Percentiles rank a stretch among this genome's conserved stretches.
phyloP scores from a whole-genome alignment of 2,888 invertebrate species.

The Drosophila multiciliata region DNA sequence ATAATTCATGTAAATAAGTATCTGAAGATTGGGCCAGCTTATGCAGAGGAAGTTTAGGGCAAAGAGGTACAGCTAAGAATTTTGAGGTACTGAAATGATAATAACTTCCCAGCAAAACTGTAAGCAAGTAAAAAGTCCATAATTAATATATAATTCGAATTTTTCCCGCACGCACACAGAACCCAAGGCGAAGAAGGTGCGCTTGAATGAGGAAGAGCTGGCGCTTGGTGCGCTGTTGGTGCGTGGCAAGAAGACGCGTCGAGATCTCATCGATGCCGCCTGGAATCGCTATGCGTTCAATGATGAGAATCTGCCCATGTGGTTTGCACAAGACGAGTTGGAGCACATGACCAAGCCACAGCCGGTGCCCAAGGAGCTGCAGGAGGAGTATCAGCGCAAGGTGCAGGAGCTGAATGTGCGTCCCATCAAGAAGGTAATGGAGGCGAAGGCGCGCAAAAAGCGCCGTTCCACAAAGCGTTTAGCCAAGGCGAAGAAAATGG shows the following conservation, averaged over 20 bases:
- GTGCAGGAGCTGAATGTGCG: conserved; percentile 95
- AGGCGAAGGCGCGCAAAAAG: conserved; percentile 99
- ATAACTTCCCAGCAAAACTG: neutral
- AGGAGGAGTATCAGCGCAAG: conserved; percentile 93
- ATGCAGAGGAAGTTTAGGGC: neutral
- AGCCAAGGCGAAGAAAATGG: conserved; percentile 97
- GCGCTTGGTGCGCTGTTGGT: conserved; percentile 97
- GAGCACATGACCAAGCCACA: conserved; percentile 93
- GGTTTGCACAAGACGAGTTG: conserved; percentile 98
- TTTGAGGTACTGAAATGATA: neutral
- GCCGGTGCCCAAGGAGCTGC: conserved; percentile 93
- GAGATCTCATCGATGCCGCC: conserved; percentile 95
- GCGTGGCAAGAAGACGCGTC: conserved; percentile 94
- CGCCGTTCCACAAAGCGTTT: conserved; percentile 93
- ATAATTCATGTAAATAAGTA: neutral
- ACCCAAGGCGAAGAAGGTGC: conserved; percentile 86
- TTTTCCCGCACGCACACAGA: conserved; percentile 30
- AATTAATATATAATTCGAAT: neutral
- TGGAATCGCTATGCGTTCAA: conserved; percentile 98
- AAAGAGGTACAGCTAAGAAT: neutral
- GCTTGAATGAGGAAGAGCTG: conserved; percentile 93
- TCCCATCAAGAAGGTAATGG: conserved; percentile 98
- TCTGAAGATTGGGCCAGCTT: neutral
- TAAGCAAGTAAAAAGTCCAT: neutral
- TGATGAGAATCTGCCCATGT: conserved; percentile 95